Percentiles rank a stretch among this genome's conserved stretches.
Conservation (phyloP, 1,140 invertebrate species). For the Magallana gigas region DNA sequence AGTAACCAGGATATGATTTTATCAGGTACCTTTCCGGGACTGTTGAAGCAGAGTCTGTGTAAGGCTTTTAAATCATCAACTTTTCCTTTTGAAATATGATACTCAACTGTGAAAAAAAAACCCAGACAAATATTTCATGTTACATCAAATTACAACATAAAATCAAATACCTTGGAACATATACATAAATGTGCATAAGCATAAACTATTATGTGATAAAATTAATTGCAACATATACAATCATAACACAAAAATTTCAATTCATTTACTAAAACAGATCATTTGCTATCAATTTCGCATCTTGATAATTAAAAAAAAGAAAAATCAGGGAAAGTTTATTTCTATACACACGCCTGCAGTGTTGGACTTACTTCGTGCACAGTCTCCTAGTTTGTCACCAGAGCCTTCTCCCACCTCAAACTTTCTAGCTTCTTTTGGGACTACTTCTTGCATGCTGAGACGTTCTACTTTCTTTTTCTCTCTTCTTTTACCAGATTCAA, state of each 20-base stretch:
- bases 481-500: constrained; percentile 75
- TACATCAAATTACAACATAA: not conserved
- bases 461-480: constrained; percentile 79
- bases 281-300: no score
- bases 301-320: no score
- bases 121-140: no score
- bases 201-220: no score
- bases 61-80: constrained; percentile 77
- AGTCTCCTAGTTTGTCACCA: constrained; percentile 78
- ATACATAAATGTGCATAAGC: no score
- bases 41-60: constrained; percentile 68
- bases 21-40: not conserved
- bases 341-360: not conserved
- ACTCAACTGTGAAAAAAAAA: constrained; percentile 73
- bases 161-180: not conserved
- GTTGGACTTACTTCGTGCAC: constrained; percentile 72
- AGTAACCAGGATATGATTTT: not conserved
- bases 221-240: no score
- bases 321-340: no score
- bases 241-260: no score
- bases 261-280: no score
- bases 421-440: constrained; percentile 70
- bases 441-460: constrained; percentile 69
- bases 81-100: constrained; percentile 71
- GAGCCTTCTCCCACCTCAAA: constrained; percentile 76